Base-by-base conservation (phyloP, 2,888 invertebrate genomes). In the Hypomecis punctinalis region DNA sequence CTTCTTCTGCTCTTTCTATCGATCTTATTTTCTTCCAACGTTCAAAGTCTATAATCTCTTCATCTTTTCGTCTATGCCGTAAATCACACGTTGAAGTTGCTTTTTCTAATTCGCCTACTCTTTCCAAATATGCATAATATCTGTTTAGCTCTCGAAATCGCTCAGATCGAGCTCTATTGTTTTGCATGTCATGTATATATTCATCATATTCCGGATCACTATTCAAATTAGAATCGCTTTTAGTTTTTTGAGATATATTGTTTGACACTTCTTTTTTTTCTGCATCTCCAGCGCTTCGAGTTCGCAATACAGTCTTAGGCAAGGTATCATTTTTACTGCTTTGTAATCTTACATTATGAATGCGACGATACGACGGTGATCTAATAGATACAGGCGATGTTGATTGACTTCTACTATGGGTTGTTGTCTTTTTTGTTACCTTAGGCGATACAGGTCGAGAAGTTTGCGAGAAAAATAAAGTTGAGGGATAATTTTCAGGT, bases 41-140 rank as follows among this genome's bases (percentile, higher is more conserved):
- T 71, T 98, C 97, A 81, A 96, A 98, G 87, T 97, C 97, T 67
- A 97, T 95, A 8, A 97, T 95, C 82, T 97, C 97, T 75, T 96
- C 96, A 77, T 96, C 96, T 83, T 94, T 95, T 73, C 95, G 94
- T 74, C 97, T 93, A 0, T 96, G 96, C 55, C 95, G 94, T 54
- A 97, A 90, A 76, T 96, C 96, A 49, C 93, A 93, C 0, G 93
- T 94, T 0, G 96, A 96, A 5, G 97, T 96, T 0, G 96, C 95
- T 72, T 95, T 94, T 87, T 98, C 98, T 62, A 98, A 85, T 76
- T 97, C 95, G 0, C 96, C 96, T 54, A 98, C 96, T 75, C 97
- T 94, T 86, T 98, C 98, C 67, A 98, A 93, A 71, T 96, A 97
- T 40, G 95, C 94, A 82, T 98, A 98, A 83, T 98, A 97, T 61